Percentiles rank a stretch among this genome's conserved stretches.
Evolutionary conservation across 1,140 invertebrate species (phyloP).

Genomic region (Sycophila sp.): DNA sequence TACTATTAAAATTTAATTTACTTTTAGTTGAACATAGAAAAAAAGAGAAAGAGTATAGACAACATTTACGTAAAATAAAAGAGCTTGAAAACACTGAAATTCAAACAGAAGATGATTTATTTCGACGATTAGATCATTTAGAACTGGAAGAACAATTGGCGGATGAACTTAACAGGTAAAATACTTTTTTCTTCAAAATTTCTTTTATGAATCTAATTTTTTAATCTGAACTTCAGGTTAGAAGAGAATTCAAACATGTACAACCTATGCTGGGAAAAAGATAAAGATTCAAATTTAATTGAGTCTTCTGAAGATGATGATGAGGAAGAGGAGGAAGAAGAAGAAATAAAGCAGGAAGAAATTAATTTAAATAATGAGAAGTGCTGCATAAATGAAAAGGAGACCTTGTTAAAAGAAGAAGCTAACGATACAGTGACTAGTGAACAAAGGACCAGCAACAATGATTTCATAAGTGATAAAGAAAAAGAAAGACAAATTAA

Average conservation of each 20-base stretch:
- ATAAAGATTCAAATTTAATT: neutral
- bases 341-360: constrained; percentile 40
- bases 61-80: constrained; percentile 60
- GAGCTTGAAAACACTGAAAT: constrained; percentile 51
- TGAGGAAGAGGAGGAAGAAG: constrained; percentile 45
- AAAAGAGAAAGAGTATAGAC: constrained; percentile 63
- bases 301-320: constrained; percentile 40
- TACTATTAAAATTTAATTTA: constrained; percentile 30
- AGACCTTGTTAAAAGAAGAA: constrained; percentile 35
- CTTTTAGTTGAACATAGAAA: constrained; percentile 65
- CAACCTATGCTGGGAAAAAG: neutral
- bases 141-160: constrained; percentile 69
- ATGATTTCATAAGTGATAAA: too few relatives aligned
- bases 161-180: constrained; percentile 61
- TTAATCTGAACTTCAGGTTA: too few relatives aligned
- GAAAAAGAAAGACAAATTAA: neutral
- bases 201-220: too few relatives aligned
- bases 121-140: constrained; percentile 65
- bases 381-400: neutral
- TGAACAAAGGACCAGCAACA: too few relatives aligned
- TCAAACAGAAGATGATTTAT: constrained; percentile 63
- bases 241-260: constrained; percentile 42
- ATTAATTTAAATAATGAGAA: neutral
- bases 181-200: constrained; percentile 1
- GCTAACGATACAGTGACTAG: neutral